Evolutionary conservation across 2,888 invertebrate species (phyloP).

Genomic region (Drosophila ezoana): DNA sequence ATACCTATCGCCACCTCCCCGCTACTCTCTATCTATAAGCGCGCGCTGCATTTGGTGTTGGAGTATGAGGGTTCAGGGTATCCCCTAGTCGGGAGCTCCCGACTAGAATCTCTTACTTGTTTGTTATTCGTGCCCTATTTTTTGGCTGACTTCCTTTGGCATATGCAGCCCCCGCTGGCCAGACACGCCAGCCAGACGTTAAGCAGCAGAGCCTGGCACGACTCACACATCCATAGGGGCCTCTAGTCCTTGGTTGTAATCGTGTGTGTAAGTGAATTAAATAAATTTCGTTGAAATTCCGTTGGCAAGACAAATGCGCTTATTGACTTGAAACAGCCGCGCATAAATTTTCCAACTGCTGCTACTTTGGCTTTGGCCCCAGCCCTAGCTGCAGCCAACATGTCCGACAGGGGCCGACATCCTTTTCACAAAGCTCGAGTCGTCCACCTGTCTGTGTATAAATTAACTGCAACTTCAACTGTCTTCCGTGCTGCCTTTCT

Average conservation of each 20-base stretch:
- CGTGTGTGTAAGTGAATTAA: constrained; percentile 65
- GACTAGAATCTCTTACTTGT: no score
- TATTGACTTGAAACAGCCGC: constrained; percentile 78
- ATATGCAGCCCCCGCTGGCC: background rate
- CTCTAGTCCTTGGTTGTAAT: constrained; percentile 1
- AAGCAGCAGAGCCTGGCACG: background rate
- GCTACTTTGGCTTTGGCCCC: constrained; percentile 33
- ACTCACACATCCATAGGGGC: background rate
- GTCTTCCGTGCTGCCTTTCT: background rate
- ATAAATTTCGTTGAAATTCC: constrained; percentile 56
- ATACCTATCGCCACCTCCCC: no score
- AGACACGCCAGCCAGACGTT: background rate
- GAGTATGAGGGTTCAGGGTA: no score
- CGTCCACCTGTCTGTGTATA: constrained; percentile 50
- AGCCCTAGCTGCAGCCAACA: constrained; percentile 11
- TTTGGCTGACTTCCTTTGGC: no score
- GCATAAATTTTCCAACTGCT: constrained; percentile 69
- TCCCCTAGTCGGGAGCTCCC: no score
- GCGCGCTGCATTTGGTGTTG: no score
- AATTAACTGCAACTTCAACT: constrained; percentile 57
- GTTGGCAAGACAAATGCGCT: constrained; percentile 76
- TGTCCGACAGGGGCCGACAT: constrained; percentile 14
- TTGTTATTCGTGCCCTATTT: background rate
- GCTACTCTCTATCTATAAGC: no score
- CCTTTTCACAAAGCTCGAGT: constrained; percentile 17